Conservation (phyloP, 2,113 vertebrate genomes). For the Micronycteris hirsuta region DNA sequence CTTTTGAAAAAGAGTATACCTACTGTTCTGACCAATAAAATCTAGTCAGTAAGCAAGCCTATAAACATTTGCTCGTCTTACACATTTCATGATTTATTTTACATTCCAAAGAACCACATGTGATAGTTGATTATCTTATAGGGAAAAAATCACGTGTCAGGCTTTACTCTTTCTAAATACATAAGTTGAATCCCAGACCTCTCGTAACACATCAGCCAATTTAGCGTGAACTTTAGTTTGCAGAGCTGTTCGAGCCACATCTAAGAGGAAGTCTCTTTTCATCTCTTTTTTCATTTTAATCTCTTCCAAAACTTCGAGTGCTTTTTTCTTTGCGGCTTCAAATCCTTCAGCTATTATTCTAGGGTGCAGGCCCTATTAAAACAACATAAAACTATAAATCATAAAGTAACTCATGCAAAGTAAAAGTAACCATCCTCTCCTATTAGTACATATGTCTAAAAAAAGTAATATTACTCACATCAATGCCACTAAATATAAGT, state of each 20-base stretch:
- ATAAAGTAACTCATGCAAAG: background rate
- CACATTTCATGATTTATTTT: background rate
- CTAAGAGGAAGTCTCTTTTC: slow-evolving; percentile 92
- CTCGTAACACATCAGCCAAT: slow-evolving; percentile 92
- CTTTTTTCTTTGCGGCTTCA: slow-evolving; percentile 93
- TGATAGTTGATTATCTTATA: background rate
- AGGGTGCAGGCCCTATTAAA: slow-evolving; percentile 93
- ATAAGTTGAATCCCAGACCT: slow-evolving; percentile 79
- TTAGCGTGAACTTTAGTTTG: slow-evolving; percentile 92
- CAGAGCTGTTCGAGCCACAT: slow-evolving; percentile 95
- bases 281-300: slow-evolving; percentile 92
- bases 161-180: background rate
- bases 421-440: background rate
- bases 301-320: slow-evolving; percentile 91
- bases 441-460: background rate
- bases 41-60: background rate
- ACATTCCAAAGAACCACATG: background rate
- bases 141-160: background rate
- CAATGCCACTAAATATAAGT: background rate
- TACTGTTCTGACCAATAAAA: background rate
- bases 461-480: background rate
- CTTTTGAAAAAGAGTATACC: background rate
- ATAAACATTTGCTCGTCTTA: background rate
- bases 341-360: slow-evolving; percentile 95
- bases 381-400: slow-evolving; percentile 30